Conservation (phyloP, 2,113 vertebrate genomes). For the Aegotheles bennettii region DNA sequence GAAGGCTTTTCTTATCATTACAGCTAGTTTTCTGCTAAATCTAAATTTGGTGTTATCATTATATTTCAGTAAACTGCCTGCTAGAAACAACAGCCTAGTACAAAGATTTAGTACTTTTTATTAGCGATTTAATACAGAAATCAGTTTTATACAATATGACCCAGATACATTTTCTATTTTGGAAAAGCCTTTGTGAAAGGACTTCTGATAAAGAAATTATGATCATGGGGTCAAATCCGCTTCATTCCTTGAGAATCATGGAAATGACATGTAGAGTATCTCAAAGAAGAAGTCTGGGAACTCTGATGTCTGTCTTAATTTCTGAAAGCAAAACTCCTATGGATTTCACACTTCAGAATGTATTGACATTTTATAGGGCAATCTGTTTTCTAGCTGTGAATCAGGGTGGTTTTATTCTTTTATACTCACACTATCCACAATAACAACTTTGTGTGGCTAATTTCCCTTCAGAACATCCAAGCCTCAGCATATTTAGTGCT, state of each 20-base stretch:
- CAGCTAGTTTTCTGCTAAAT: not conserved
- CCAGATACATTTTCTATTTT: not conserved
- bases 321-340: not conserved
- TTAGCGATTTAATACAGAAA: not conserved
- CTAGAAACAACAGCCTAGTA: not conserved
- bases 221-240: accelerated
- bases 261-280: not conserved
- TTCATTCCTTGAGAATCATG: not conserved
- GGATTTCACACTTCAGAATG: not conserved
- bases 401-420: accelerated
- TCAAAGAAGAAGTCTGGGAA: not conserved
- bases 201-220: not conserved
- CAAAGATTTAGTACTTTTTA: not conserved
- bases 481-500: not conserved
- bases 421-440: accelerated
- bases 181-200: not conserved
- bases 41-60: not conserved
- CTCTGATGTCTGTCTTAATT: not conserved
- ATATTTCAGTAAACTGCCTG: not conserved
- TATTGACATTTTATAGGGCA: not conserved
- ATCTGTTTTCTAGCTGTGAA: not conserved
- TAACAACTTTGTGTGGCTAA: not conserved
- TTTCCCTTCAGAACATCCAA: not conserved
- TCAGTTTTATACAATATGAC: not conserved
- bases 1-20: not conserved